These are phyloP conservation scores for Bubo scandiacus DNA, from an alignment of 2,113 vertebrate genomes.

Conservation along the genomic window DNA sequence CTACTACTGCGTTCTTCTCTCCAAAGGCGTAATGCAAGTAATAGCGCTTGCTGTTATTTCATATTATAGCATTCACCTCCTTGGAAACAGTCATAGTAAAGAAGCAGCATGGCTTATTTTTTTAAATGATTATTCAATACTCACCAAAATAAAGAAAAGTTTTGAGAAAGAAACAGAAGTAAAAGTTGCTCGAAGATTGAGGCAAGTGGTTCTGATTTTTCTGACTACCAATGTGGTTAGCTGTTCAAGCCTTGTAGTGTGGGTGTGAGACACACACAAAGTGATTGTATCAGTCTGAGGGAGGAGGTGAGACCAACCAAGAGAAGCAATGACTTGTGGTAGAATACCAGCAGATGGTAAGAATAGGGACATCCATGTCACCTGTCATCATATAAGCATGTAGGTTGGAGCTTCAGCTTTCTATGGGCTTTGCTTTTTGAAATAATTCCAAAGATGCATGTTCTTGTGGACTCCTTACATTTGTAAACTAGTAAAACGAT, in stretches of 20 bases:
- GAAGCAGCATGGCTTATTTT: not conserved
- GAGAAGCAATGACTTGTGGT: not conserved
- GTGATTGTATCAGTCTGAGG: not conserved
- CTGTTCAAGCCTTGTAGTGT: not conserved
- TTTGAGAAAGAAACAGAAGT: not conserved
- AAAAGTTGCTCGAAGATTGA: not conserved
- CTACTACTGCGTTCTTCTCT: not conserved
- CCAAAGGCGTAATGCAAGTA: not conserved
- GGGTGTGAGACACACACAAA: not conserved
- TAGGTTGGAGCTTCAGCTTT: not conserved
- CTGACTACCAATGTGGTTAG: not conserved
- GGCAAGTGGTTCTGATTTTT: not conserved
- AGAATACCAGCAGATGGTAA: not conserved
- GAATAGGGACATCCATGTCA: not conserved
- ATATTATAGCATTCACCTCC: not conserved
- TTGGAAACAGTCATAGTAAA: not conserved
- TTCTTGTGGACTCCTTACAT: not conserved
- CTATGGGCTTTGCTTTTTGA: not conserved
- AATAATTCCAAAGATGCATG: not conserved
- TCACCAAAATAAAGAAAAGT: not conserved
- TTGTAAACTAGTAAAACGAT: not conserved
- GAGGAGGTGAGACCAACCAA: not conserved
- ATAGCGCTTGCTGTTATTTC: not conserved
- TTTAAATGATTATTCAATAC: not conserved
- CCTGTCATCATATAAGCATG: rapidly evolving